Evolutionary conservation across 2,113 vertebrate genomes (phyloP).

Genomic region (Strix aluco): DNA sequence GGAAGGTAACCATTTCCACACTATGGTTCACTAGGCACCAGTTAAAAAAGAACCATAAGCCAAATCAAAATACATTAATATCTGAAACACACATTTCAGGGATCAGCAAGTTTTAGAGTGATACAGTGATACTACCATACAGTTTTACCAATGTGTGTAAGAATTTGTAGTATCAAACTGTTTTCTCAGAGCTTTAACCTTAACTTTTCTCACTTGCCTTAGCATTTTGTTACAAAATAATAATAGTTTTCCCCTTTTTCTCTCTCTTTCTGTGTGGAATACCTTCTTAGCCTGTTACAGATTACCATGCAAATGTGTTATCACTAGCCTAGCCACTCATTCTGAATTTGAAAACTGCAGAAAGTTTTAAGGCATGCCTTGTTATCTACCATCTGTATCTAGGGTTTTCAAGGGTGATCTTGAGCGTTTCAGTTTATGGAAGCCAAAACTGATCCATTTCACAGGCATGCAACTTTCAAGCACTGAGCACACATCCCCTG

Average conservation of each 20-base stretch:
- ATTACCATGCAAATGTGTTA: fast-evolving
- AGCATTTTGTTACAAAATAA: background rate
- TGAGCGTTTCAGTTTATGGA: background rate
- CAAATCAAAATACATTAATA: background rate
- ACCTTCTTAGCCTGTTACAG: background rate
- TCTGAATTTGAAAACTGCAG: background rate
- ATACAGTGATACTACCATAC: background rate
- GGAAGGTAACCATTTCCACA: background rate
- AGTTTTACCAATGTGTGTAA: background rate
- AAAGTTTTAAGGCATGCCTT: background rate
- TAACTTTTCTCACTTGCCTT: background rate
- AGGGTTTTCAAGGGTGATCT: background rate
- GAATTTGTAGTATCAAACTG: background rate
- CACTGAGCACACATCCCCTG: background rate
- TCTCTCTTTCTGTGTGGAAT: background rate
- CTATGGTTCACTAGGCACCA: background rate
- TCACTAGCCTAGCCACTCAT: background rate
- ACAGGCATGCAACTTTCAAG: background rate
- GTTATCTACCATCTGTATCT: background rate
- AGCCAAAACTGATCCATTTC: background rate
- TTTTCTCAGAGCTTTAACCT: background rate
- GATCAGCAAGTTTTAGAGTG: background rate
- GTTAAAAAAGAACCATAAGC: background rate
- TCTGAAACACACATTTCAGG: background rate
- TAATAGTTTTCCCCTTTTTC: background rate